Evolutionary conservation across 1,140 invertebrate genomes (phyloP).

Genomic region (Thereuonema tuberculata): DNA sequence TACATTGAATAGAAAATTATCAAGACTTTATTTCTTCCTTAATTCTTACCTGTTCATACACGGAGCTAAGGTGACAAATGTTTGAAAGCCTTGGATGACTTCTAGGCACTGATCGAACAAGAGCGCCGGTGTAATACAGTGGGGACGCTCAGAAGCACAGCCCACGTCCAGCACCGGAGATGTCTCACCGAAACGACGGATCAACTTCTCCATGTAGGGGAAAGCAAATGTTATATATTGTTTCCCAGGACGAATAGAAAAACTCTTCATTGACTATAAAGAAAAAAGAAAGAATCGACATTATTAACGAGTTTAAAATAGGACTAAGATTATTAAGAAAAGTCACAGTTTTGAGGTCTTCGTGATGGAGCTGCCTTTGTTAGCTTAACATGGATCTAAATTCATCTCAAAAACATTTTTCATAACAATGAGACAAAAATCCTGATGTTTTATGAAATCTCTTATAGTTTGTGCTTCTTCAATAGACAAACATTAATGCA

Average conservation of each 20-base stretch:
- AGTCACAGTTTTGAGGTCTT: too few species aligned
- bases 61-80: constrained; percentile 19
- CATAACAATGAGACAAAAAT: too few species aligned
- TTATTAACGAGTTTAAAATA: too few species aligned
- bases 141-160: background rate
- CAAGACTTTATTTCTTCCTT: background rate
- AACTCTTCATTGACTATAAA: constrained; percentile 21
- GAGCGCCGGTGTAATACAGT: constrained; percentile 12
- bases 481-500: too few species aligned
- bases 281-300: background rate
- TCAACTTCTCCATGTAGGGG: constrained; percentile 21
- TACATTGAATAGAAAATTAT: too few species aligned
- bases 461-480: too few species aligned
- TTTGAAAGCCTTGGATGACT: constrained; percentile 21
- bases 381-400: too few species aligned
- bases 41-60: constrained; percentile 15
- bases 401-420: too few species aligned
- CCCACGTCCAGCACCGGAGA: background rate
- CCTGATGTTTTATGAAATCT: too few species aligned
- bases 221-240: constrained; percentile 23
- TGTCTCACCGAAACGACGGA: constrained; percentile 15
- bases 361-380: too few species aligned
- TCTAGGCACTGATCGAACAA: constrained; percentile 21
- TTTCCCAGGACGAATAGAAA: constrained; percentile 19
- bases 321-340: too few species aligned